Conservation (phyloP, 2,797 vertebrate species). For the Fringilla coelebs region DNA sequence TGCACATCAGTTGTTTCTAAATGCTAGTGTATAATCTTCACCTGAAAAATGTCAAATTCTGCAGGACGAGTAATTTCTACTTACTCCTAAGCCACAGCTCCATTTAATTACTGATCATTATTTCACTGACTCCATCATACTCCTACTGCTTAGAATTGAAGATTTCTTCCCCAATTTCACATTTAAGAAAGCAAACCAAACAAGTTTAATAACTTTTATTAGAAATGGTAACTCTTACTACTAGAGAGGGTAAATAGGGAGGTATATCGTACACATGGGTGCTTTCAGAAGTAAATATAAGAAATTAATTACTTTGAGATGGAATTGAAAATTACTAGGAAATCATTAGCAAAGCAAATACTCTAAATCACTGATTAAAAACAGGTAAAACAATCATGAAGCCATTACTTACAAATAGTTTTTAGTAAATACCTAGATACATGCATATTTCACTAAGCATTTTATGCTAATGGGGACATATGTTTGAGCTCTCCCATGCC, state of each 20-base stretch:
- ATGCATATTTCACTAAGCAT: not conserved
- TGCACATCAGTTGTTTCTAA: not conserved
- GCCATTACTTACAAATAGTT: not conserved
- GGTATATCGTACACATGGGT: not conserved
- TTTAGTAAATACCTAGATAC: not conserved
- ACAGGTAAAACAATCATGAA: not conserved
- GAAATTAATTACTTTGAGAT: not conserved
- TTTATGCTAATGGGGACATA: not conserved
- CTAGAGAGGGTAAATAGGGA: not conserved
- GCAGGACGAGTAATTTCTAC: slow-evolving; percentile 75
- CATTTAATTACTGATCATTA: slow-evolving; percentile 70
- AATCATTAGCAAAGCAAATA: not conserved
- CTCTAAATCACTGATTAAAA: not conserved
- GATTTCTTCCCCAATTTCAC: slow-evolving; percentile 60
- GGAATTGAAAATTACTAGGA: not conserved
- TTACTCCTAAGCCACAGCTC: slow-evolving; percentile 73
- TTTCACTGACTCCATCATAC: slow-evolving; percentile 74
- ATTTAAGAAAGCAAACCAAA: not conserved
- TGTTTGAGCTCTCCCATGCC: not conserved
- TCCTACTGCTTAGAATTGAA: slow-evolving; percentile 71
- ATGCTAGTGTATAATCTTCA: not conserved
- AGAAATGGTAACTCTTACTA: not conserved
- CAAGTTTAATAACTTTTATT: not conserved
- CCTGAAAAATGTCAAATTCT: slow-evolving; percentile 68
- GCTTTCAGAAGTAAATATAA: not conserved